These are phyloP conservation scores for Athalia circularis DNA, from an alignment of 2,888 invertebrate genomes.

Conservation along the genomic window DNA sequence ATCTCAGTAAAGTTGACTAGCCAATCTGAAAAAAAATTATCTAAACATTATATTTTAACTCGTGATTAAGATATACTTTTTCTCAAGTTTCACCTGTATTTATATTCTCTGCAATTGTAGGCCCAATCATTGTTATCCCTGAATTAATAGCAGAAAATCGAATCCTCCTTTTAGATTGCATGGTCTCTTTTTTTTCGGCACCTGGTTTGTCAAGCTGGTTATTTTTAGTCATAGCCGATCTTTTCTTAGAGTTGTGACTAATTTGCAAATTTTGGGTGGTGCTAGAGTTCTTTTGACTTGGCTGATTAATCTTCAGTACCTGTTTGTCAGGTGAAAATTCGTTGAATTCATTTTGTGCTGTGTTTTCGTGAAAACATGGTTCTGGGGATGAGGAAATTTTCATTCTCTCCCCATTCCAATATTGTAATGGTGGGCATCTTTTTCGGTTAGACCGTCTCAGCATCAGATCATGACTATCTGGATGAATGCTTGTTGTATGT, in stretches of 20 bases:
- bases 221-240: not conserved
- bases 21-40: conserved; percentile 22
- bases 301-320: not conserved
- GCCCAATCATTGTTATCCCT: not conserved
- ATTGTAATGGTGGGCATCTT: conserved; percentile 19
- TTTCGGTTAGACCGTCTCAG: not conserved
- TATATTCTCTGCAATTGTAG: not conserved
- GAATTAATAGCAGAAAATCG: conserved; percentile 16
- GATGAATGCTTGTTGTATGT: not conserved
- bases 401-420: conserved; percentile 28
- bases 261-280: not conserved
- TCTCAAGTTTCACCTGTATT: conserved; percentile 2
- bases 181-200: not conserved
- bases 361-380: not conserved
- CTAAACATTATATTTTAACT: not conserved
- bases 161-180: not conserved
- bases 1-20: conserved; percentile 13
- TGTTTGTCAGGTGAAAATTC: not conserved
- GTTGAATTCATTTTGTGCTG: not conserved
- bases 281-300: not conserved
- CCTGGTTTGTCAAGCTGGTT: not conserved
- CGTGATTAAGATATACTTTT: not conserved
- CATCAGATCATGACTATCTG: not conserved
- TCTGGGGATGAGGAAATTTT: not conserved
- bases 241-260: not conserved